Base-by-base conservation (phyloP, 2,113 vertebrate genomes). In the Poecilia latipinna region DNA sequence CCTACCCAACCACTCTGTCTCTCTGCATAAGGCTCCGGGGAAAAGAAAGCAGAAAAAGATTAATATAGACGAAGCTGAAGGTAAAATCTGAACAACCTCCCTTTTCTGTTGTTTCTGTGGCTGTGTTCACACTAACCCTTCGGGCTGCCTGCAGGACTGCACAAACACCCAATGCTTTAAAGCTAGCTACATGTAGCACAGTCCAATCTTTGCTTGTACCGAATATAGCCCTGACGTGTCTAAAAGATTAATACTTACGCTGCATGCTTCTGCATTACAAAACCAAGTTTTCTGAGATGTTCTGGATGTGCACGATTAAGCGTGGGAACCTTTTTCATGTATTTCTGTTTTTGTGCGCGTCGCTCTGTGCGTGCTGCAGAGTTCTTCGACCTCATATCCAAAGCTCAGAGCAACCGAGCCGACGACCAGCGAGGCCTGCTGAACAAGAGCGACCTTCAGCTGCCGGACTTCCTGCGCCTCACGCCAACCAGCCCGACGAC, bases 21-120 rank as follows among this genome's bases (percentile, higher is more conserved):
- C 87, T 90, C 85, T 87, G 63, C 89, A 89, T 90, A 93, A 92
- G 91, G 90, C 88, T 91, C 94, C 95, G 95, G 97, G 96, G 92
- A 96, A 95, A 95, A 96, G 96, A 96, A 98, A 96, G 93, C 90
- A 96, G 96, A 97, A 97, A 96, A 97, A 97, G 95, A 97, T 98
- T 96, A 99, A 99, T 96, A 96, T 99, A 97, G 97, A 99, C 90
- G 98, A 99, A 98, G 98, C 97, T 89, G 97, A 99, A 98, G 98
- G 97, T 99, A 98, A 94, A 91, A 66, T 87, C 82, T 82, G 84
- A 89, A 82, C 82, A 13, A 82, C 73, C 82, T 87, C 82, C 54
- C 74, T 85, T 57, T 33, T 74, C 39, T 83, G 69, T 77, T 78
- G 75, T 77, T 77, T 74, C 72, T 83, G 31, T 91, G 77, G 81